These are phyloP conservation scores for Fregetta grallaria DNA, from an alignment of 2,113 vertebrate species.

Conservation along the genomic window DNA sequence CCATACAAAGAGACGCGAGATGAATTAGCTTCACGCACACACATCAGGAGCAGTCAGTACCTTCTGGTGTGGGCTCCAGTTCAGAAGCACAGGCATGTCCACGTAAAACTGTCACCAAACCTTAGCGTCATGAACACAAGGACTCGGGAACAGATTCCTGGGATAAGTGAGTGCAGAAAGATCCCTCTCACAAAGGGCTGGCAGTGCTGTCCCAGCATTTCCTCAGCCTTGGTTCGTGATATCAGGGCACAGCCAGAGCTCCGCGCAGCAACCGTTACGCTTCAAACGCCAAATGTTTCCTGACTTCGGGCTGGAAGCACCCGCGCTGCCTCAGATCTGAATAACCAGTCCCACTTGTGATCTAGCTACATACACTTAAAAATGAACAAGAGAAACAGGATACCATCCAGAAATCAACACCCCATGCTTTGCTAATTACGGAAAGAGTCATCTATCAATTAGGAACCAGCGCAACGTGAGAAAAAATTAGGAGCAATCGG, in stretches of 20 bases:
- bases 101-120: background rate
- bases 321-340: background rate
- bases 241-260: background rate
- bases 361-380: background rate
- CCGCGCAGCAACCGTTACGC: background rate
- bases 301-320: slow-evolving; percentile 49
- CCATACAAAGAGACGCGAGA: accelerated
- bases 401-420: background rate
- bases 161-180: background rate
- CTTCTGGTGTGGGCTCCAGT: slow-evolving; percentile 37
- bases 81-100: slow-evolving; percentile 7
- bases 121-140: accelerated
- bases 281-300: slow-evolving; percentile 63
- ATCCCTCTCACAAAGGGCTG: background rate
- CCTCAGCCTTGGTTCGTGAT: background rate
- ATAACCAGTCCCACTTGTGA: background rate
- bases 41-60: background rate
- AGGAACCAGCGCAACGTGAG: background rate
- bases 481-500: background rate
- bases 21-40: background rate
- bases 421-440: background rate
- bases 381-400: background rate
- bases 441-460: background rate
- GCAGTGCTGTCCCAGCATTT: background rate
- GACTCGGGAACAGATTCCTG: background rate